Evolutionary conservation across 2,888 invertebrate species (phyloP), one percentile per base, ranked within the genome.

Genomic region (Patella depressa): DNA sequence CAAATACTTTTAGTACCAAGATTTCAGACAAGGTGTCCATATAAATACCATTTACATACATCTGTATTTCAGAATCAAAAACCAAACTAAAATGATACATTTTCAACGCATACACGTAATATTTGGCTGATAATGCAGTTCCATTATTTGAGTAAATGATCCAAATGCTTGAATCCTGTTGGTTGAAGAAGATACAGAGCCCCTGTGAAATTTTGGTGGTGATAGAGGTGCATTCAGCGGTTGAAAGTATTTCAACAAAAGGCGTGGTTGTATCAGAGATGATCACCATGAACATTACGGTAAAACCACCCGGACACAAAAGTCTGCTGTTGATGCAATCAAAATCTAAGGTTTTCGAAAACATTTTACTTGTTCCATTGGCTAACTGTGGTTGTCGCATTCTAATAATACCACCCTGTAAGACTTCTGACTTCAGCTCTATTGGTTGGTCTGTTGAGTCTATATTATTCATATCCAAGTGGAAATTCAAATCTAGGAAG

Each of bases 271-370:
- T 24, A 65, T 19, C 7, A 65, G 12, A 12, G 14, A 65, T 65
- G 19, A 12, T 19, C 19, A 73, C 5, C 69, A 59, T 24, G 45
- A 76, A 65, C 53, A 65, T 59, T 54, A 76, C 12, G 19, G 76
- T 76, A 69, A 76, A 76, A 19, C 76, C 76, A 29, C 34, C 15
- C 4, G 76, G 73, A 69, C 76, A 76, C 12, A 73, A 73, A 11
- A 65, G 17, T 29, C 54, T 65, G 45, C 73, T 53, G 9, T 73
- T 72, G 65, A 76, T 71, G 69, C 76, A 76, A 12, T 69, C 72
- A 59, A 65, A 65, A 69, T 76, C 76, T 65, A 72, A 65, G 53
- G 59, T 54, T 14, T 72, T 3, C 11, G 69, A 17, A n/a, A 59
- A 24, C 7, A 76, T 24, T 15, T 45, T 72, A 3, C 24, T 24